Percentiles rank a stretch among this genome's conserved stretches.
Evolutionary conservation across 2,797 vertebrate genomes (phyloP).

Genomic region (Acipenser oxyrinchus): DNA sequence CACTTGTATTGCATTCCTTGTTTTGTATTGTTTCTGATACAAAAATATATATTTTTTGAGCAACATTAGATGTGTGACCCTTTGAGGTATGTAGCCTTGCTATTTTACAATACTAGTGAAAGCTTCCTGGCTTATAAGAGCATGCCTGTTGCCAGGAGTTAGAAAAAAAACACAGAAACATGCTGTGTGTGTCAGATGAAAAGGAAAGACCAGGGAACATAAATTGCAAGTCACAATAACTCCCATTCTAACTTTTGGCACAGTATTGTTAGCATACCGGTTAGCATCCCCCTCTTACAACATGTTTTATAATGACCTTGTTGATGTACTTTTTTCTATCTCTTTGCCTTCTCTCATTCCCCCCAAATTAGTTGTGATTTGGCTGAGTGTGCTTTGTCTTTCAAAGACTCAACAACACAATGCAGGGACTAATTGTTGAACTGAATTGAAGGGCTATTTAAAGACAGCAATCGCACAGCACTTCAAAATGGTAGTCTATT

Average conservation of each 20-base stretch:
- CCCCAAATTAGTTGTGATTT: slow-evolving; percentile 45
- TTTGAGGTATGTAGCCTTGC: slow-evolving; percentile 8
- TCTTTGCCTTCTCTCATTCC: slow-evolving; percentile 33
- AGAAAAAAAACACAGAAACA: slow-evolving; percentile 1
- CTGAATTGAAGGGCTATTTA: slow-evolving; percentile 50
- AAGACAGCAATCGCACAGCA: slow-evolving; percentile 37
- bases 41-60: no score
- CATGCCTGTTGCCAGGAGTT: slow-evolving; percentile 6
- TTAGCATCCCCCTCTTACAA: slow-evolving; percentile 20
- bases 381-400: slow-evolving; percentile 35
- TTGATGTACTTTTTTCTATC: slow-evolving; percentile 38
- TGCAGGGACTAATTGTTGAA: slow-evolving; percentile 56
- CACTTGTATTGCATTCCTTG: no score
- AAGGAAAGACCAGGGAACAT: slow-evolving; percentile 8
- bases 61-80: slow-evolving; percentile 2
- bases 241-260: slow-evolving; percentile 22
- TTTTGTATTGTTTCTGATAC: no score
- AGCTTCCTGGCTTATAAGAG: slow-evolving; percentile 10
- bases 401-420: slow-evolving; percentile 45
- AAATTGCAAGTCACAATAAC: slow-evolving; percentile 23
- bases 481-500: slow-evolving; percentile 49
- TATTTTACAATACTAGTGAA: slow-evolving; percentile 12
- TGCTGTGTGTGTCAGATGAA: background rate
- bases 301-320: slow-evolving; percentile 32
- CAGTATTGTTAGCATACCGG: background rate